A percentile compares a stretch with the other conserved stretches of the same genome.
These are phyloP conservation scores for Latrodectus elegans DNA, from an alignment of 2,888 invertebrate genomes.

Conservation along the genomic window DNA sequence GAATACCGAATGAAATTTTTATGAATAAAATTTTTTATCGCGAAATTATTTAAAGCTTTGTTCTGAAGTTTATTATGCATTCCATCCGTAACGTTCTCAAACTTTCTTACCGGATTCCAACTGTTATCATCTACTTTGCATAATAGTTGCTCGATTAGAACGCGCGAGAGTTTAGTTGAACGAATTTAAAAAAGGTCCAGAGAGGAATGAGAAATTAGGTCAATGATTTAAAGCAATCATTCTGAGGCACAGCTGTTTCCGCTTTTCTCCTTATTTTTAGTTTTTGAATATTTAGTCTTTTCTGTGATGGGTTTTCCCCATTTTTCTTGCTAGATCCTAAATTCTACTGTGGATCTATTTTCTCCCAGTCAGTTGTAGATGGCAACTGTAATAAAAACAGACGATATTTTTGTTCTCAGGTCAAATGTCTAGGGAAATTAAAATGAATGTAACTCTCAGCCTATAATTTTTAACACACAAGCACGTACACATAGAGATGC, in stretches of 20 bases:
- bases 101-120: neutral
- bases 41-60: neutral
- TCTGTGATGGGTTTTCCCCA: constrained; percentile 31
- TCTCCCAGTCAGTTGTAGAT: no score
- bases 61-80: neutral
- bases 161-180: constrained; percentile 4
- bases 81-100: neutral
- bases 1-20: neutral
- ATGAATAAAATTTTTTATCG: neutral
- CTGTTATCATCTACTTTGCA: neutral
- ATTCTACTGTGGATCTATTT: no score
- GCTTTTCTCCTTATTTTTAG: constrained; percentile 26
- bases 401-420: no score
- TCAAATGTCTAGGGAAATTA: no score
- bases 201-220: constrained; percentile 36
- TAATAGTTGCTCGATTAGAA: neutral
- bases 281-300: constrained; percentile 18
- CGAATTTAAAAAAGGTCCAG: constrained; percentile 26
- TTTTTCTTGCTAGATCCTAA: neutral
- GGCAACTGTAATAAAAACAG: no score
- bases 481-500: no score
- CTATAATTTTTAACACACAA: no score
- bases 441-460: no score
- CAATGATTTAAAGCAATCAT: constrained; percentile 40
- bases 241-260: constrained; percentile 29